phyloP scores from a whole-genome alignment of 1,140 invertebrate species.

The Drosophila eugracilis region DNA sequence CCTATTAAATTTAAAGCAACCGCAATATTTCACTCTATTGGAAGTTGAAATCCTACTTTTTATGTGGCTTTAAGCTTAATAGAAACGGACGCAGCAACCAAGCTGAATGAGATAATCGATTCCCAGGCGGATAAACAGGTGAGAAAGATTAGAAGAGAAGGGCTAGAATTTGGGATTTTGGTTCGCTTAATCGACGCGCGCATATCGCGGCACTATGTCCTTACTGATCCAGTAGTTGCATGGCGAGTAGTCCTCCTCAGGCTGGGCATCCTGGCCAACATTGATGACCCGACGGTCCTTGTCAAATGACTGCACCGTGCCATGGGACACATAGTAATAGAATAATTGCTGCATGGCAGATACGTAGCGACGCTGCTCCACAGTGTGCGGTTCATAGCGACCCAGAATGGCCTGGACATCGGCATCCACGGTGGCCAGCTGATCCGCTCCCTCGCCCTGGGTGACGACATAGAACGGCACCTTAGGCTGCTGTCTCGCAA shows the following conservation, averaged over 20 bases:
- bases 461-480: constrained; percentile 91
- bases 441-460: constrained; percentile 86
- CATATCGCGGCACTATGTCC: constrained; percentile 90
- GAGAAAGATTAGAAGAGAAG: constrained; percentile 5
- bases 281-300: constrained; percentile 87
- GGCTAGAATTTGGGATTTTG: constrained; percentile 4
- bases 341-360: constrained; percentile 93
- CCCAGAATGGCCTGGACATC: constrained; percentile 92
- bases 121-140: constrained; percentile 9
- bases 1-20: constrained; percentile 4
- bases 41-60: not conserved
- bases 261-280: constrained; percentile 89
- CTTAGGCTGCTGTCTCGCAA: constrained; percentile 86
- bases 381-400: constrained; percentile 89
- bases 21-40: not conserved
- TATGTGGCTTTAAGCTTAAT: not conserved
- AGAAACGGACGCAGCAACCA: not conserved
- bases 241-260: constrained; percentile 87
- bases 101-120: constrained; percentile 15
- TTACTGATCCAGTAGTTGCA: constrained; percentile 91
- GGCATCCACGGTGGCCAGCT: constrained; percentile 87
- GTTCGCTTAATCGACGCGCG: constrained; percentile 84
- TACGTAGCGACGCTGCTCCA: constrained; percentile 90
- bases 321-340: constrained; percentile 92
- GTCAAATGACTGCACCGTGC: constrained; percentile 87